These are phyloP conservation scores for Colletes collaris DNA, from an alignment of 2,888 invertebrate species.

Conservation along the genomic window DNA sequence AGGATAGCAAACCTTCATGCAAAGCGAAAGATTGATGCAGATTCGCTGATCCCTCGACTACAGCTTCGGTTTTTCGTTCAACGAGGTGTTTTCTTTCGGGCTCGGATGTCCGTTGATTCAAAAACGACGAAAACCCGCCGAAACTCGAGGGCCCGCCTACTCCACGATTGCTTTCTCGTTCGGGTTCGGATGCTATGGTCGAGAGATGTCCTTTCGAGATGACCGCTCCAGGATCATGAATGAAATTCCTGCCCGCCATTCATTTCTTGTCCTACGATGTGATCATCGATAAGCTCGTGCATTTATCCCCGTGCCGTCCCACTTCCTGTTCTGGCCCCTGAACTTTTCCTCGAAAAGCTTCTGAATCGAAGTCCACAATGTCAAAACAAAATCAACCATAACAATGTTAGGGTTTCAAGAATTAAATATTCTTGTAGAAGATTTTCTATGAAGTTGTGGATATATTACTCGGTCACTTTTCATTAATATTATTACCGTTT, in stretches of 20 bases:
- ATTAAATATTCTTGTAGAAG: slow-evolving; percentile 8
- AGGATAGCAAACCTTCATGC: too few species aligned
- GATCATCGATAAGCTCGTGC: slow-evolving; percentile 75
- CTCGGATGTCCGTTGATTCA: slow-evolving; percentile 23
- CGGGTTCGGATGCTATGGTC: slow-evolving; percentile 52
- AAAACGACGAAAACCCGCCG: slow-evolving; percentile 14
- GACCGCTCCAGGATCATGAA: slow-evolving; percentile 69
- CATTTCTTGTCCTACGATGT: slow-evolving; percentile 65
- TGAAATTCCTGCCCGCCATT: slow-evolving; percentile 74
- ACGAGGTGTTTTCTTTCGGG: slow-evolving; percentile 3
- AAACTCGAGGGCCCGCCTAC: slow-evolving; percentile 51
- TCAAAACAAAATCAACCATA: background rate
- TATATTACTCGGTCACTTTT: too few species aligned
- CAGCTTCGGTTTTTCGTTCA: background rate
- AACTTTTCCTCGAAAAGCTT: slow-evolving; percentile 50
- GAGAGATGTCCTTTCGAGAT: slow-evolving; percentile 74
- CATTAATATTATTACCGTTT: too few species aligned
- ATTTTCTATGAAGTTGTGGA: too few species aligned
- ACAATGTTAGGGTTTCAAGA: slow-evolving; percentile 1
- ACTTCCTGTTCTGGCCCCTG: slow-evolving; percentile 56
- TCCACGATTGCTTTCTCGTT: slow-evolving; percentile 70
- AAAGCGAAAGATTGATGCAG: too few species aligned
- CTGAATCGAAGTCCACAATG: slow-evolving; percentile 4
- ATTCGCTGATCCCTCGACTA: too few species aligned
- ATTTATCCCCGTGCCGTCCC: slow-evolving; percentile 73